Evolutionary conservation across 92 coral and sea anemone species (phyloP).

Genomic region (Epizoanthus illoricatus): DNA sequence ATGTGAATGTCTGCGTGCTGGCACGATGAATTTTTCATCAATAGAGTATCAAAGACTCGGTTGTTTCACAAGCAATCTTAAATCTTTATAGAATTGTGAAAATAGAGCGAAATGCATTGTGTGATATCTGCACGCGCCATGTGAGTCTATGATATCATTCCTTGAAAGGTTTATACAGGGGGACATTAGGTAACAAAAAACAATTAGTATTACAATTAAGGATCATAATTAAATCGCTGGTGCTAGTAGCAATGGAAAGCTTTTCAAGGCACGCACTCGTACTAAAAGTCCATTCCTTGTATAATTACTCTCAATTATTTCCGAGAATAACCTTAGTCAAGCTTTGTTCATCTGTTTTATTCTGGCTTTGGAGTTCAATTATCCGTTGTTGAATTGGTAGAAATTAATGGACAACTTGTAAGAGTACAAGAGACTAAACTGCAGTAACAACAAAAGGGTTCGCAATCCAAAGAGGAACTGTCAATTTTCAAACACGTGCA

Average conservation of each 20-base stretch:
- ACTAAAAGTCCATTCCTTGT: background rate
- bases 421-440: slow-evolving; percentile 6
- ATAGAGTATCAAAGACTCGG: too few relatives aligned
- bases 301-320: background rate
- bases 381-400: slow-evolving; percentile 18
- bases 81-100: too few relatives aligned
- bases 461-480: slow-evolving; percentile 10
- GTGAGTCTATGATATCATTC: too few relatives aligned
- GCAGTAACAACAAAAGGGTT: slow-evolving; percentile 8
- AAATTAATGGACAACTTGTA: slow-evolving; percentile 20
- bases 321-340: background rate
- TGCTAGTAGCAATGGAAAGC: background rate
- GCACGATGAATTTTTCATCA: too few relatives aligned
- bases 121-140: too few relatives aligned
- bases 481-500: background rate
- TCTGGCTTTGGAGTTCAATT: slow-evolving; percentile 5
- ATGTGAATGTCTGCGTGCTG: too few relatives aligned
- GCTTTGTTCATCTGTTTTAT: background rate
- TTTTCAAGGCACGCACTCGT: background rate
- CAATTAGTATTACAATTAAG: background rate
- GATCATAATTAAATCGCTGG: background rate
- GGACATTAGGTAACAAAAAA: background rate
- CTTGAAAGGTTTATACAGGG: too few relatives aligned
- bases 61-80: too few relatives aligned
- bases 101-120: too few relatives aligned